Base-by-base conservation (phyloP, 2,888 invertebrate species). In the Drosophila percnosoma region DNA sequence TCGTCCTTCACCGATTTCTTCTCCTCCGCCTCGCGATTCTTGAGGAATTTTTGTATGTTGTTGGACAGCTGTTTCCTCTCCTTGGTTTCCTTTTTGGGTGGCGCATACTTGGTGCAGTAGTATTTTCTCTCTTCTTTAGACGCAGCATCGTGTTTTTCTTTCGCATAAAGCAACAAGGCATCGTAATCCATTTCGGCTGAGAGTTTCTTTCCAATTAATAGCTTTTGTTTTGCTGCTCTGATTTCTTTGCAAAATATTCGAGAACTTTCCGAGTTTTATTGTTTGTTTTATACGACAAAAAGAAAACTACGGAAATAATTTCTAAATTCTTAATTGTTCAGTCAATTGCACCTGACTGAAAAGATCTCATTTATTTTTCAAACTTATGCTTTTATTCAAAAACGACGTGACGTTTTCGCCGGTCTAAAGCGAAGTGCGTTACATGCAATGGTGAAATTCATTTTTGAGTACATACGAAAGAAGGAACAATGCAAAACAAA, bases 1-100 rank as follows among this genome's bases (percentile, higher is more conserved):
- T 98, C 98, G 51, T 95, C 96, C 75, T 98, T 93, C 2, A 96
- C 97, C 5, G 97, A 96, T 91, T 97, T 97, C 91, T 97, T 97
- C 36, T 95, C 97, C 91, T 98, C 97, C 71, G 96, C 95, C 91
- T 97, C 97, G 89, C 96, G 96, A 82, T 96, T 96, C 1, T 96
- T 96, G 24, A 98, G 93, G 92, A 98, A 98, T 91, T 96, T 97
- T 91, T 96, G 96, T 58, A 98, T 96, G 83, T 97, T 97, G 2
- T 94, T 95, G 0, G 97, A 97, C 10, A 98, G 93, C 70, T 93
- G 94, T 76, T 94, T 95, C 70, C 71, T 75, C 62, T 95, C 94
- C 83, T 96, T 96, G 48, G 95, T 94, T 85, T 96, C 95, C 89
- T 97, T 97, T 91, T 97, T 97, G 0, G 97, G 97, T 2, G 97